Conservation (phyloP, 2,888 invertebrate species). For the Coleophora deauratella region DNA sequence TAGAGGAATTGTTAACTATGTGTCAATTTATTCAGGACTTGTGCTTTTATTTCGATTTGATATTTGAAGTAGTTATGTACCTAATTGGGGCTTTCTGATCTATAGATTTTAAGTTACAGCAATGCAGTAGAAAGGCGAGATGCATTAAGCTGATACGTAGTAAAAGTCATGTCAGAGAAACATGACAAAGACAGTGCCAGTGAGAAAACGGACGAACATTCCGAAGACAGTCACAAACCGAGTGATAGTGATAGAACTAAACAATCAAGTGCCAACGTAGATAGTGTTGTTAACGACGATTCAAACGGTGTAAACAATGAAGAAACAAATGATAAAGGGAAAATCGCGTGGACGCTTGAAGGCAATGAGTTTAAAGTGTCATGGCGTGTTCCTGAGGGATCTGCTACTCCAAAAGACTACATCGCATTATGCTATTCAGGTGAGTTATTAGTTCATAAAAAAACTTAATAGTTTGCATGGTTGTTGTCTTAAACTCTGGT, state of each 20-base stretch:
- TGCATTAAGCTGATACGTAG: slow-evolving; percentile 24
- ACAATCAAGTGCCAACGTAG: slow-evolving; percentile 43
- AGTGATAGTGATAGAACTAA: slow-evolving; percentile 6
- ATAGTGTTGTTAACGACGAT: slow-evolving; percentile 33
- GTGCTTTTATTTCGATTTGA: too few relatives aligned
- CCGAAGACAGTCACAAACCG: slow-evolving; percentile 19
- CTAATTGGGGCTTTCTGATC: too few relatives aligned
- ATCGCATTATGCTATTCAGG: slow-evolving; percentile 72
- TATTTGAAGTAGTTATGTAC: too few relatives aligned
- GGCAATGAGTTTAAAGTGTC: slow-evolving; percentile 49
- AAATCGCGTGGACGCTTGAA: slow-evolving; percentile 54
- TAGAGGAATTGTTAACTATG: too few relatives aligned
- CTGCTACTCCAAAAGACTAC: slow-evolving; percentile 54
- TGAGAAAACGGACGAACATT: slow-evolving; percentile 22
- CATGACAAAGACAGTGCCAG: slow-evolving; percentile 43
- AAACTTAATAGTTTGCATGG: too few relatives aligned
- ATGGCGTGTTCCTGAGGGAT: slow-evolving; percentile 64
- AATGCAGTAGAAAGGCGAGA: slow-evolving; percentile 11
- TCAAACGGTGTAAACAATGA: slow-evolving; percentile 14
- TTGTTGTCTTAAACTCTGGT: too few relatives aligned
- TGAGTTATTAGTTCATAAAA: too few relatives aligned
- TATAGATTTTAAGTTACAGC: neutral
- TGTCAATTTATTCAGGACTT: too few relatives aligned
- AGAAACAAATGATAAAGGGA: slow-evolving; percentile 15
- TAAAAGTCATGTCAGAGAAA: slow-evolving; percentile 56